Percentiles rank a stretch among this genome's conserved stretches.
Evolutionary conservation across 2,113 vertebrate genomes (phyloP).

Genomic region (Alexandromys fortis): DNA sequence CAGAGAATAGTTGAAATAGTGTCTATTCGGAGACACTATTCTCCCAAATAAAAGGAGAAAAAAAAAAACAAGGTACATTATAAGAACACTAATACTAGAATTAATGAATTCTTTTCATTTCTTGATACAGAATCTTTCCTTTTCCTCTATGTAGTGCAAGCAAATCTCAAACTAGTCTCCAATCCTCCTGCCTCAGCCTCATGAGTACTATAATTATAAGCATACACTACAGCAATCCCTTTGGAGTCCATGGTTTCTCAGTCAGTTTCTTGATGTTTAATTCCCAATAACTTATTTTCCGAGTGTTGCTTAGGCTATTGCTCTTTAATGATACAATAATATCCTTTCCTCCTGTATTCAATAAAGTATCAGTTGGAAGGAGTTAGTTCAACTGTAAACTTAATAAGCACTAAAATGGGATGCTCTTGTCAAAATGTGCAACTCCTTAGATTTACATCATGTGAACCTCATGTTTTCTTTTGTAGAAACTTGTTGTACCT

Average conservation of each 20-base stretch:
- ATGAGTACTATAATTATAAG: neutral
- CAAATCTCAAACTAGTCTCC: neutral
- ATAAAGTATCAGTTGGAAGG: neutral
- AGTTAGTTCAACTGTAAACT: neutral
- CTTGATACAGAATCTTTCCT: neutral
- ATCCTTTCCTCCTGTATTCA: neutral
- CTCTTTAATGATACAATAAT: neutral
- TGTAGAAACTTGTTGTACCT: neutral
- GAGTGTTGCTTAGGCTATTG: neutral
- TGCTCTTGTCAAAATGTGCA: neutral
- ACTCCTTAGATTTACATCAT: neutral
- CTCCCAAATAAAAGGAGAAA: too few relatives aligned
- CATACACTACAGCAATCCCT: neutral
- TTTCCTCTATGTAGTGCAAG: neutral
- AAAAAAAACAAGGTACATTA: neutral
- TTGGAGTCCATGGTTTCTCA: neutral
- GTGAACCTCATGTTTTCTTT: neutral
- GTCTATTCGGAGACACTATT: too few relatives aligned
- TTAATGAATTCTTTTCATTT: neutral
- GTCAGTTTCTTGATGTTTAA: accelerated
- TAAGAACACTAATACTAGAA: neutral
- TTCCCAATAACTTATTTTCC: neutral
- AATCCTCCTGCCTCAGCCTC: neutral
- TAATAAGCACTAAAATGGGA: neutral
- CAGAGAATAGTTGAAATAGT: neutral